Evolutionary conservation across 30 jellyfish, hydroid and myxozoan genomes (phyloP).

Genomic region (Aurelia coerulea): DNA sequence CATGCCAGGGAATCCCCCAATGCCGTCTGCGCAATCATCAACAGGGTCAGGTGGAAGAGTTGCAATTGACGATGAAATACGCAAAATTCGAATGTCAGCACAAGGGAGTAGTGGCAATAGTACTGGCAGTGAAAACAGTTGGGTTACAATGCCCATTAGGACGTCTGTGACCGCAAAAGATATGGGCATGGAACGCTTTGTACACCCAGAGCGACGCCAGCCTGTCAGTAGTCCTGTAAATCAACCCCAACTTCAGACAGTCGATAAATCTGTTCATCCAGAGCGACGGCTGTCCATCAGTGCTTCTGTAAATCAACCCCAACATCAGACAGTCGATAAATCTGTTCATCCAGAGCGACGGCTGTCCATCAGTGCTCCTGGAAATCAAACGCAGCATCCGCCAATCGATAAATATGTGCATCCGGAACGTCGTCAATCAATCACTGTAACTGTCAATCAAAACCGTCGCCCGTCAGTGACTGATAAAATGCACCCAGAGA

Average conservation of each 20-base stretch:
- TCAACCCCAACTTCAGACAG: too few species aligned
- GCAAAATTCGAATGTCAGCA: constrained; percentile 21
- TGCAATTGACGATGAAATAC: constrained; percentile 28
- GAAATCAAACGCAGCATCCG: too few species aligned
- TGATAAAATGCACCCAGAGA: constrained; percentile 21
- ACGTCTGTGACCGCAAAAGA: background rate
- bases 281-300: too few species aligned
- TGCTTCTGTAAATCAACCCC: too few species aligned
- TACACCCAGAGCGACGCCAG: background rate
- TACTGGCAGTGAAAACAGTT: background rate
- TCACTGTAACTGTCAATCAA: too few species aligned
- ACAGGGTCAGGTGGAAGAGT: background rate
- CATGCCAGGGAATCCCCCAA: background rate
- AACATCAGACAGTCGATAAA: too few species aligned
- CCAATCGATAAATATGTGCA: too few species aligned
- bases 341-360: too few species aligned
- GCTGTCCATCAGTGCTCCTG: too few species aligned
- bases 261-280: too few species aligned
- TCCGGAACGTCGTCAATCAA: too few species aligned
- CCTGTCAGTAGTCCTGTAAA: too few species aligned
- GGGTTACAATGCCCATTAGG: background rate
- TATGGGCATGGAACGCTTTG: background rate
- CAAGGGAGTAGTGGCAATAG: background rate
- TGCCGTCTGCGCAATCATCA: background rate
- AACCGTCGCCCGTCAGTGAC: background rate